Evolutionary conservation across 2,888 invertebrate genomes (phyloP).

Genomic region (Amiota communis): DNA sequence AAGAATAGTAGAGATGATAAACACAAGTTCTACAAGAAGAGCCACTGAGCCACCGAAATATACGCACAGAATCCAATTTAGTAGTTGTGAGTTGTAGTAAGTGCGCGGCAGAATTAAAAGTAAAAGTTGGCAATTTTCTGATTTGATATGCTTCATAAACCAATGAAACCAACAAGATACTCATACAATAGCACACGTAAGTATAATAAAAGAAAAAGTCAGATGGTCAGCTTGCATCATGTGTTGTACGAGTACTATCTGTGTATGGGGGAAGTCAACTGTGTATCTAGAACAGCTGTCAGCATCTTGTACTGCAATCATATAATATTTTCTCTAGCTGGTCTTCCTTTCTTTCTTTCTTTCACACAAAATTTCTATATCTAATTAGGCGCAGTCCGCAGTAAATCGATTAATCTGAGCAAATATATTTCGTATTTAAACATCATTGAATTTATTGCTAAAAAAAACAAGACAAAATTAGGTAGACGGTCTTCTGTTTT

Average conservation of each 20-base stretch:
- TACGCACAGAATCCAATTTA: too few relatives aligned
- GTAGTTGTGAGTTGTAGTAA: too few relatives aligned
- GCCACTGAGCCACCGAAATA: too few relatives aligned
- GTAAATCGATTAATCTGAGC: slow-evolving; percentile 56
- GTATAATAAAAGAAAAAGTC: slow-evolving; percentile 6
- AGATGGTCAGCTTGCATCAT: slow-evolving; percentile 46
- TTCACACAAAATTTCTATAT: slow-evolving; percentile 33
- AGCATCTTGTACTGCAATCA: slow-evolving; percentile 31
- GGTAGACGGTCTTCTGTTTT: too few relatives aligned
- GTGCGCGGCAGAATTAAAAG: slow-evolving; percentile 42
- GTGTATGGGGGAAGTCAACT: neutral
- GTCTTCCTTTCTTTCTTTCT: neutral
- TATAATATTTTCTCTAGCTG: neutral
- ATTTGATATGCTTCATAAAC: slow-evolving; percentile 59
- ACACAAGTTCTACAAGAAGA: too few relatives aligned
- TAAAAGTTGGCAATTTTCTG: slow-evolving; percentile 62
- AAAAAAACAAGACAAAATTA: too few relatives aligned
- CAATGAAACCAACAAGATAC: slow-evolving; percentile 11
- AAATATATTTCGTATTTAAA: slow-evolving; percentile 40
- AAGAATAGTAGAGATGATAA: too few relatives aligned
- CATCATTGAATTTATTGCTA: too few relatives aligned
- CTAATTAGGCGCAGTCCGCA: slow-evolving; percentile 53
- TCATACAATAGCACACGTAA: neutral
- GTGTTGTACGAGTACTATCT: too few relatives aligned
- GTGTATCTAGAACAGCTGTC: neutral